phyloP scores from a whole-genome alignment of 2,797 vertebrate genomes.

The Clarias platycephalus region DNA sequence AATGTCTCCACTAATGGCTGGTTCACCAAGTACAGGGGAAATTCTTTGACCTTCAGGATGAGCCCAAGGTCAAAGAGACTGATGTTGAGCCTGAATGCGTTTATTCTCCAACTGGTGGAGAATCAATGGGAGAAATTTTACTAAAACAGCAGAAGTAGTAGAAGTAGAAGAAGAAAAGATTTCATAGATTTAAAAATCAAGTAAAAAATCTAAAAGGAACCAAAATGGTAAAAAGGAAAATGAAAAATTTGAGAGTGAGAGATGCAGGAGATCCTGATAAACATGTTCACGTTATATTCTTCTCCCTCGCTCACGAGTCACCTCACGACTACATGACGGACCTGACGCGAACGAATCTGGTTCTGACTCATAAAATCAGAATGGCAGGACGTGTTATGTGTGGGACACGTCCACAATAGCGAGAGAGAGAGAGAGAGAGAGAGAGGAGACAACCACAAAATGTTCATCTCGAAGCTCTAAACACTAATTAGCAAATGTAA shows the following conservation, averaged over 20 bases:
- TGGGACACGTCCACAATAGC: background rate
- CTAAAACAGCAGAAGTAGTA: too few species aligned
- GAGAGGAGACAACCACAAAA: background rate
- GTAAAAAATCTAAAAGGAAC: too few species aligned
- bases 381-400: background rate
- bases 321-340: background rate
- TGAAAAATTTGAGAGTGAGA: background rate
- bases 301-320: background rate
- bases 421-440: background rate
- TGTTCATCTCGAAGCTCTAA: background rate
- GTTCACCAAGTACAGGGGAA: too few species aligned
- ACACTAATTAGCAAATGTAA: background rate
- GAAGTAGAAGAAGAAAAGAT: too few species aligned
- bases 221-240: too few species aligned
- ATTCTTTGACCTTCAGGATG: too few species aligned
- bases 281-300: background rate
- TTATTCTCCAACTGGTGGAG: too few species aligned
- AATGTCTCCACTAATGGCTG: too few species aligned
- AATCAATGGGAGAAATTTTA: too few species aligned
- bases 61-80: too few species aligned
- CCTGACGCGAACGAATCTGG: background rate
- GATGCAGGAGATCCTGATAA: background rate
- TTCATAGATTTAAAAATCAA: too few species aligned
- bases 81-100: too few species aligned
- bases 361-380: background rate